Evolutionary conservation across 2,113 vertebrate species (phyloP).

Genomic region (Dissostichus mawsoni): DNA sequence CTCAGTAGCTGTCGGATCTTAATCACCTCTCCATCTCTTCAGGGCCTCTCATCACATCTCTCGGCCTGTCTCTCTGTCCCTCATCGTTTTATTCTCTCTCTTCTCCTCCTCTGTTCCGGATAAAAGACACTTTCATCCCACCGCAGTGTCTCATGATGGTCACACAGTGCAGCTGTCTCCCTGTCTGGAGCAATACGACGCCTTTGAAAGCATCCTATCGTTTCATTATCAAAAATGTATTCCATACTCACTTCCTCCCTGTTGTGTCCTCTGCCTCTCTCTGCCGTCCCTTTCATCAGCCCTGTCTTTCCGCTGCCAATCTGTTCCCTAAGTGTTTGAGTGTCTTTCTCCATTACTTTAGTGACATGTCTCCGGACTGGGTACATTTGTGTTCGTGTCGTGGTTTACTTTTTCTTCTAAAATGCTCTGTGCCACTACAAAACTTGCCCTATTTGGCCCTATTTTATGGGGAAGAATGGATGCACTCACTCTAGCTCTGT

Average conservation of each 20-base stretch:
- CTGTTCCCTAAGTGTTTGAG: slow-evolving; percentile 42
- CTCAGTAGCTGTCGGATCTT: slow-evolving; percentile 49
- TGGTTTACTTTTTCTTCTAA: neutral
- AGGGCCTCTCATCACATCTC: slow-evolving; percentile 47
- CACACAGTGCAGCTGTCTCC: slow-evolving; percentile 57
- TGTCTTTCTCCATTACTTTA: slow-evolving; percentile 28
- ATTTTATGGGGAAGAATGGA: neutral
- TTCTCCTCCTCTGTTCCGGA: slow-evolving; percentile 33
- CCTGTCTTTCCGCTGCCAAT: slow-evolving; percentile 30
- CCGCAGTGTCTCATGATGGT: slow-evolving; percentile 54
- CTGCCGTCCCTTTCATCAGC: slow-evolving; percentile 50
- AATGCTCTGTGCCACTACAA: neutral
- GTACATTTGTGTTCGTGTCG: neutral
- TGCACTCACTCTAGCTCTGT: neutral
- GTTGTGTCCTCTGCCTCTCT: slow-evolving; percentile 12
- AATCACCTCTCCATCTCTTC: slow-evolving; percentile 56
- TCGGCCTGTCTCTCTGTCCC: slow-evolving; percentile 13
- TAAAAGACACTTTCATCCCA: slow-evolving; percentile 59
- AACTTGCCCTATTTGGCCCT: neutral
- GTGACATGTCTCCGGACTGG: neutral
- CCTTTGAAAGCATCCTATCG: slow-evolving; percentile 60
- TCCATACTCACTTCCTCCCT: slow-evolving; percentile 31
- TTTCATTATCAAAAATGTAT: slow-evolving; percentile 62
- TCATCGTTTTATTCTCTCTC: slow-evolving; percentile 26
- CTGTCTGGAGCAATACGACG: slow-evolving; percentile 47